Evolutionary conservation across 2,113 vertebrate genomes (phyloP).

Genomic region (Progne subis): DNA sequence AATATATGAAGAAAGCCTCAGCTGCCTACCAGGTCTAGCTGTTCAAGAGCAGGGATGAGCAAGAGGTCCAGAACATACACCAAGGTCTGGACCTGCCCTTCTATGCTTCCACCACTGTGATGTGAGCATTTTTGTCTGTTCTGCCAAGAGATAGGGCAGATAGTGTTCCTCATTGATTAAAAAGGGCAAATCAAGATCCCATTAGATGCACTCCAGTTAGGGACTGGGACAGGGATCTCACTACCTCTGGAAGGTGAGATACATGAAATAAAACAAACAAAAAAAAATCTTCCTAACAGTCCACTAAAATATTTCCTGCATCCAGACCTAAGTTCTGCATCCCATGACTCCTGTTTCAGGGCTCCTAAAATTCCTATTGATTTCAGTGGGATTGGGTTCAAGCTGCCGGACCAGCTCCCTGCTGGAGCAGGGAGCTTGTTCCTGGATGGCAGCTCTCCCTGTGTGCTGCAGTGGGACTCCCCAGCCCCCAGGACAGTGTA

Average conservation of each 20-base stretch:
- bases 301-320: background rate
- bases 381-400: background rate
- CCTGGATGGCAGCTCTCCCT: background rate
- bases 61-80: background rate
- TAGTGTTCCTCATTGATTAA: background rate
- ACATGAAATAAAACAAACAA: background rate
- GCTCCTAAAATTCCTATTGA: background rate
- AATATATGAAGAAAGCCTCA: background rate
- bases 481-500: background rate
- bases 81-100: background rate
- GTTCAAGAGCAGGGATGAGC: background rate
- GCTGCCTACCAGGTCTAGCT: background rate
- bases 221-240: background rate
- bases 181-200: background rate
- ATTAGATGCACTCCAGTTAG: background rate
- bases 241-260: background rate
- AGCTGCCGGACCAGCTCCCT: rapidly evolving
- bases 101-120: background rate
- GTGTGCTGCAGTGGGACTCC: background rate
- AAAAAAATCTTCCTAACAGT: background rate
- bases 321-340: background rate
- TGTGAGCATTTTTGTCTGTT: background rate
- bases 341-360: background rate
- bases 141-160: background rate
- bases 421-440: background rate